Percentiles rank a stretch among this genome's conserved stretches.
Conservation (phyloP, 2,888 invertebrate species). For the Eupithecia tripunctaria region DNA sequence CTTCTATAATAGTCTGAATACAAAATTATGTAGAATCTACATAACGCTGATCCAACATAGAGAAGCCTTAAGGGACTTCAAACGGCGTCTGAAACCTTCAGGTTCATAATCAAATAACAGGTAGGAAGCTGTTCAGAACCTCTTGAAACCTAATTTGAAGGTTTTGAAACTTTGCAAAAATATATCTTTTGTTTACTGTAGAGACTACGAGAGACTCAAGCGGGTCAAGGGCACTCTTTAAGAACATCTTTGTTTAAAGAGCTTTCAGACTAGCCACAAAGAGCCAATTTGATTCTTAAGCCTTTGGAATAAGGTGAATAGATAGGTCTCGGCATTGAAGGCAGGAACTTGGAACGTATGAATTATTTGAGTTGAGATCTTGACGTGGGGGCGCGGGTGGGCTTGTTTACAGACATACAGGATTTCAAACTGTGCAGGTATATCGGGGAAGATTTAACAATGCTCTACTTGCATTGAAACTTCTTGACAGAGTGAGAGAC, state of each 20-base stretch:
- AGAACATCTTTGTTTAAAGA: conserved; percentile 37
- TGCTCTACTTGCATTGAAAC: background rate
- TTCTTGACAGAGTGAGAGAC: background rate
- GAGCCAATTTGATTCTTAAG: conserved; percentile 2
- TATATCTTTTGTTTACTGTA: conserved; percentile 38
- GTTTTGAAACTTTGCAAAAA: conserved; percentile 34
- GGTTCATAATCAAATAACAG: background rate
- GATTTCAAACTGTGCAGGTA: background rate
- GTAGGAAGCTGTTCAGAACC: background rate
- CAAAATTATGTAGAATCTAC: background rate
- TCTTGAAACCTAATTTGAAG: conserved; percentile 11
- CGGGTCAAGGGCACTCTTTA: conserved; percentile 41
- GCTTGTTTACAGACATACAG: background rate
- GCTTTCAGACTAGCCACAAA: conserved; percentile 13
- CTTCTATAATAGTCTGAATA: background rate
- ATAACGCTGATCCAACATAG: background rate
- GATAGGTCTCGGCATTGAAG: background rate
- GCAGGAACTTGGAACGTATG: background rate
- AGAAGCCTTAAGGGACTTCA: background rate
- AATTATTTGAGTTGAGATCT: conserved; percentile 3
- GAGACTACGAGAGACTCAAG: conserved; percentile 22
- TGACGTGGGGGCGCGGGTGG: background rate
- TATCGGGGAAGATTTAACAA: background rate
- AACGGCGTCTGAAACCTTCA: background rate
- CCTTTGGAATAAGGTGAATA: conserved; percentile 8